Percentiles rank a stretch among this genome's conserved stretches.
Evolutionary conservation across 2,888 invertebrate genomes (phyloP).

Genomic region (Lysandra coridon): DNA sequence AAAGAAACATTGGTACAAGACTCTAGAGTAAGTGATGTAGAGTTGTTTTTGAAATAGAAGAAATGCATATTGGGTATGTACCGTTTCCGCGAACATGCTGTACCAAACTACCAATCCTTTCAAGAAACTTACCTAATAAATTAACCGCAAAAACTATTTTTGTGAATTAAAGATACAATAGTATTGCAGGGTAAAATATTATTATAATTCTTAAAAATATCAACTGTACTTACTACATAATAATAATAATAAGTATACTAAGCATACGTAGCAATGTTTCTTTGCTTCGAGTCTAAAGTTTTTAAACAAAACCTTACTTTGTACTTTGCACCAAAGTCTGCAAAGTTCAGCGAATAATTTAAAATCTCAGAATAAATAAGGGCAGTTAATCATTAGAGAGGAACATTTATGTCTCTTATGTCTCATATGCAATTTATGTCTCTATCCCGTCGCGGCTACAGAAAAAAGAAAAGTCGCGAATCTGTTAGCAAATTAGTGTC

Average conservation of each 20-base stretch:
- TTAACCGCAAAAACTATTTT: too few relatives aligned
- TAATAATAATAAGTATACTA: not conserved
- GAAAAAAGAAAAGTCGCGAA: conserved; percentile 45
- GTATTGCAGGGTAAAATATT: too few relatives aligned
- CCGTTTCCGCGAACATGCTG: too few relatives aligned
- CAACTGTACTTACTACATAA: too few relatives aligned
- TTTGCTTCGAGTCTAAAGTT: not conserved
- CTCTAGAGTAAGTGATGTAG: too few relatives aligned
- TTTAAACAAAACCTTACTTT: not conserved
- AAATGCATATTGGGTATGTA: too few relatives aligned
- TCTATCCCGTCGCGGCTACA: conserved; percentile 9
- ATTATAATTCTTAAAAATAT: too few relatives aligned
- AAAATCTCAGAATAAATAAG: conserved; percentile 15
- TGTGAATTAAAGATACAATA: too few relatives aligned
- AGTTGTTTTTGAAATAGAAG: too few relatives aligned
- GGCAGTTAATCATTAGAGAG: not conserved
- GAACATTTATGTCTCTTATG: conserved; percentile 22
- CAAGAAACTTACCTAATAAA: not conserved
- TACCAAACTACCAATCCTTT: not conserved
- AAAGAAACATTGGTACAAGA: too few relatives aligned
- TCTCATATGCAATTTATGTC: conserved; percentile 24
- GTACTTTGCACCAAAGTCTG: not conserved
- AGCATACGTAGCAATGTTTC: not conserved
- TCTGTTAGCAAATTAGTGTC: conserved; percentile 59
- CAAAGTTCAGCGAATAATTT: not conserved